Evolutionary conservation across 2,113 vertebrate genomes (phyloP).

Genomic region (Hipposideros armiger): DNA sequence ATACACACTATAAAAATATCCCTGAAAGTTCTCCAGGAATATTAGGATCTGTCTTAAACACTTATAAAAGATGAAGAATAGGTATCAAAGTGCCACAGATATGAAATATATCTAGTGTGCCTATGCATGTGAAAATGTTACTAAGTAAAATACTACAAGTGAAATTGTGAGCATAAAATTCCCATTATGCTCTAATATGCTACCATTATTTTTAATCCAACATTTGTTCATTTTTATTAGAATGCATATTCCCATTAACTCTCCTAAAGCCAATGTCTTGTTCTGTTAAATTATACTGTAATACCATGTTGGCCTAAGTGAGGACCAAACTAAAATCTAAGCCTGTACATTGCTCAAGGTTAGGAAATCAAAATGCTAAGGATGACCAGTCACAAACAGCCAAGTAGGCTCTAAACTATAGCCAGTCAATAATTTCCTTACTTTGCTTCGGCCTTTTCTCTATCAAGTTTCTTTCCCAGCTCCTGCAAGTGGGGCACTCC

Average conservation of each 20-base stretch:
- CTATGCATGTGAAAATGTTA: not conserved
- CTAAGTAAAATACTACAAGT: not conserved
- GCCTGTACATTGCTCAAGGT: not conserved
- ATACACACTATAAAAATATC: not conserved
- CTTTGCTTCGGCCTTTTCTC: not conserved
- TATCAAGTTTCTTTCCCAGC: not conserved
- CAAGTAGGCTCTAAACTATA: not conserved
- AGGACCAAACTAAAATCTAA: not conserved
- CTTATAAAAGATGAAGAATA: not conserved
- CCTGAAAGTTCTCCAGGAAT: not conserved
- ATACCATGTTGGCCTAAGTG: fast-evolving
- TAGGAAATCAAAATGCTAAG: not conserved
- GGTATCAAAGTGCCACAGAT: not conserved
- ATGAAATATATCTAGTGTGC: not conserved
- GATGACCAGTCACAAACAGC: not conserved
- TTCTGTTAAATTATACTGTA: not conserved
- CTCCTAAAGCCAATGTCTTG: not conserved
- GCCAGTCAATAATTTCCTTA: not conserved
- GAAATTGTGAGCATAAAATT: not conserved
- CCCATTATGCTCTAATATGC: not conserved
- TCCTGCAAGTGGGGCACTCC: not conserved
- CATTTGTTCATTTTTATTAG: not conserved
- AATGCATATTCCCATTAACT: not conserved
- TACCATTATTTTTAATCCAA: slow-evolving; percentile 10
- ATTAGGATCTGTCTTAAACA: not conserved